Conservation (phyloP, 2,113 vertebrate genomes). For the Misgurnus mizolepis region DNA sequence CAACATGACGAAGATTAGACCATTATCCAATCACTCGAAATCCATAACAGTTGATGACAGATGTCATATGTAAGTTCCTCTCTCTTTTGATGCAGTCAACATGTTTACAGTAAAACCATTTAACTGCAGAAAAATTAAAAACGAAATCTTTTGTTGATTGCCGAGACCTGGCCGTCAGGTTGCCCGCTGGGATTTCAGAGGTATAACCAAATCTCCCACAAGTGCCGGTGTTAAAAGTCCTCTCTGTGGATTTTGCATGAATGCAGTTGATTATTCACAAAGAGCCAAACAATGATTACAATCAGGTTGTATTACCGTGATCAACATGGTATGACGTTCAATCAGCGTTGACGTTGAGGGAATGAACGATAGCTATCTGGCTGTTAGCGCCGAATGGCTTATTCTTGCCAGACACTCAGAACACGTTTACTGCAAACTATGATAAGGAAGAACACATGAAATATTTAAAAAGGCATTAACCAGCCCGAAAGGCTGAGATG, state of each 20-base stretch:
- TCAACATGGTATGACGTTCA: constrained; percentile 43
- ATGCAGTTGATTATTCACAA: constrained; percentile 50
- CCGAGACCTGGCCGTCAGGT: background rate
- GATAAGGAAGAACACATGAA: background rate
- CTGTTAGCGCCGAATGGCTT: constrained; percentile 40
- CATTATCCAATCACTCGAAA: constrained; percentile 21
- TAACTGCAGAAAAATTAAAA: background rate
- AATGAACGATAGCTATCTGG: constrained; percentile 47
- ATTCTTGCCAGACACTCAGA: constrained; percentile 28
- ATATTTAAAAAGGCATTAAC: constrained; percentile 11
- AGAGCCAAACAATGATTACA: constrained; percentile 49
- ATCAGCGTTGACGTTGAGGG: constrained; percentile 44
- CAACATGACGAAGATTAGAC: constrained; percentile 9
- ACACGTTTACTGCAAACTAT: background rate
- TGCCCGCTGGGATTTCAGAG: constrained; percentile 6
- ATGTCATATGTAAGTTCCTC: background rate
- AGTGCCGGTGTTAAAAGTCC: background rate
- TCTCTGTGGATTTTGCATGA: constrained; percentile 30
- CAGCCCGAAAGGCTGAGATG: constrained; percentile 10
- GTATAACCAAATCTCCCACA: constrained; percentile 32
- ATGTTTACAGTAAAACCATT: background rate
- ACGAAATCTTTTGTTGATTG: background rate
- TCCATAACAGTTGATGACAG: constrained; percentile 1
- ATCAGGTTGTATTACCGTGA: constrained; percentile 46
- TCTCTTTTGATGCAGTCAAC: background rate